A percentile compares a stretch with the other conserved stretches of the same genome.
These are phyloP conservation scores for Campopleginae sp. DNA, from an alignment of 2,888 invertebrate species.

Conservation along the genomic window DNA sequence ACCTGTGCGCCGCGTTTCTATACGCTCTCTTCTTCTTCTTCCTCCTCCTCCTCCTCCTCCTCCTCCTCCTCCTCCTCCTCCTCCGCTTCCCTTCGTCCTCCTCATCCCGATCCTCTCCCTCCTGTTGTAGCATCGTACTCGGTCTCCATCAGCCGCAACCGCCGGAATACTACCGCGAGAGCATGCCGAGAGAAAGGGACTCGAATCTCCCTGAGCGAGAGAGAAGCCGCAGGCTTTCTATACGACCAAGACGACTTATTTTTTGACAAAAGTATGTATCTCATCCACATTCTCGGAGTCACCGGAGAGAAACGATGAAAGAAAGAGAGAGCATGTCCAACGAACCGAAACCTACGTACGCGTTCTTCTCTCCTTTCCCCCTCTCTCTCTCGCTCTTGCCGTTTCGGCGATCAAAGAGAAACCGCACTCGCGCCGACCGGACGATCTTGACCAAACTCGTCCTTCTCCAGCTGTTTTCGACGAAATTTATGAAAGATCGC, in stretches of 20 bases:
- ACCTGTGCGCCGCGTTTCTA: slow-evolving; percentile 45
- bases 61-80: neutral
- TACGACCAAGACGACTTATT: slow-evolving; percentile 60
- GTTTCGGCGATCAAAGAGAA: slow-evolving; percentile 60
- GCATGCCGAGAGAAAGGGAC: slow-evolving; percentile 23
- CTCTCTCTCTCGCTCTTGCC: slow-evolving; percentile 42
- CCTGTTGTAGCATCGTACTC: slow-evolving; percentile 35
- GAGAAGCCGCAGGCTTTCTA: slow-evolving; percentile 14
- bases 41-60: slow-evolving; percentile 39
- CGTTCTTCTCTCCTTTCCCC: slow-evolving; percentile 48
- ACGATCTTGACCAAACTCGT: slow-evolving; percentile 34
- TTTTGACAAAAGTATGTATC: slow-evolving; percentile 68
- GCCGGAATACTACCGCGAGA: slow-evolving; percentile 22
- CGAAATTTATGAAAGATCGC: slow-evolving; percentile 35
- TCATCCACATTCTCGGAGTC: slow-evolving; percentile 64
- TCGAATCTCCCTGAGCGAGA: slow-evolving; percentile 16
- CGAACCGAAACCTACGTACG: slow-evolving; percentile 49
- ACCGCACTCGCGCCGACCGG: slow-evolving; percentile 27
- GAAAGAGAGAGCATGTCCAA: slow-evolving; percentile 52
- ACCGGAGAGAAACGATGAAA: slow-evolving; percentile 57
- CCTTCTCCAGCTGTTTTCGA: slow-evolving; percentile 57
- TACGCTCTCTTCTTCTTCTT: slow-evolving; percentile 46
- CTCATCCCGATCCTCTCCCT: slow-evolving; percentile 52
- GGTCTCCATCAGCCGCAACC: slow-evolving; percentile 23
- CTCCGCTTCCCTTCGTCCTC: slow-evolving; percentile 13